Base-by-base conservation (phyloP, 1,140 invertebrate genomes). In the Rhagoletis zephyria region DNA sequence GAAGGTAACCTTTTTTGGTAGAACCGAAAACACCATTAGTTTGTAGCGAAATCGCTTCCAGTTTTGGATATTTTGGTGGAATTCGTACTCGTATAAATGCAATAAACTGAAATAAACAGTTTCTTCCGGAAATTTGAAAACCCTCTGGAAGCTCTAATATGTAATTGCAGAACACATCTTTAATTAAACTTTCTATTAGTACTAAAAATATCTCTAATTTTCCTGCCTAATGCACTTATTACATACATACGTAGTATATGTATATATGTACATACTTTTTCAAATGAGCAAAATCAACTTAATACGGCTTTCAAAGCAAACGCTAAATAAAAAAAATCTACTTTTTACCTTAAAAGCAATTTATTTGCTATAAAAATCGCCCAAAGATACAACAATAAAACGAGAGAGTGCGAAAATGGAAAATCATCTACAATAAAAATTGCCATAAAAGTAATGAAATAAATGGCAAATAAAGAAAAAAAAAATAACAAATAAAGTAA, bases 361-460 rank as follows among this genome's bases (percentile, higher is more conserved):
- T 87, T 87, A 77, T 77, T 87, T 61, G 67, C 70, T 87, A 30
- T 77, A 74, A 77, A 87, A 87, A 61, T 45, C 56, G 48, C 45
- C 45, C 16, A 65, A n/a, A 48, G n/a, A 60, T n/a, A 63, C 74
- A 81, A 4, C 16, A 81, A 59, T 56, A n/a, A 81, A 74, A 16
- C 19, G 45, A 56, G 6, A 30, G 74, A 10, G 45, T 56, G 74
- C 10, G 74, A 67, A 67, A 30, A 10, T 30, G 64, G 10, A 30
- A 81, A 81, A 19, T 81, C 16, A 77, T 56, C 5, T 51, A 48
- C 48, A 81, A 81, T 56, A 81, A 81, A 77, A 51, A 81, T 19
- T 81, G 19, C 48, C 30, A 81, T 81, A 81, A 81, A 56, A 81
- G 74, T 81, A 81, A 81, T 81, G 48, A 56, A 81, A 81, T 81